Conservation (phyloP, 2,797 vertebrate genomes). For the Ceyx erithaca region DNA sequence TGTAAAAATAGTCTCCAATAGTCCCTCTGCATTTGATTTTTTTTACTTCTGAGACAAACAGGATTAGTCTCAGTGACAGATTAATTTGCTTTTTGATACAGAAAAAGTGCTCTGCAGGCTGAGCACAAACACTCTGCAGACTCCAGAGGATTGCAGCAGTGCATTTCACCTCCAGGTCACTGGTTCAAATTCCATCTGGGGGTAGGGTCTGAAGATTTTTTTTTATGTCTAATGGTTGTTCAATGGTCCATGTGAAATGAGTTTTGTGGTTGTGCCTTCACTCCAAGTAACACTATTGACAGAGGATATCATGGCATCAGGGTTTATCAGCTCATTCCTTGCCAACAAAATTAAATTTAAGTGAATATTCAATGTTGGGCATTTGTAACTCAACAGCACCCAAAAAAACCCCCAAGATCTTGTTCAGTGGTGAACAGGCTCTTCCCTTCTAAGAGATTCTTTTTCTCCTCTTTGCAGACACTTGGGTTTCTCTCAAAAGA, state of each 20-base stretch:
- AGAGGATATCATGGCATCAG: background rate
- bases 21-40: background rate
- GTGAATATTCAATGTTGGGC: background rate
- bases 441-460: background rate
- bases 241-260: background rate
- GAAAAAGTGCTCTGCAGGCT: background rate
- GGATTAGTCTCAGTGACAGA: constrained; percentile 19
- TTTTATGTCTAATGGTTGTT: background rate
- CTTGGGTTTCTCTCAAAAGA: background rate
- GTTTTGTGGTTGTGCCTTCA: background rate
- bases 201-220: background rate
- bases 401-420: background rate
- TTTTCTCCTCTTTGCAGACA: background rate
- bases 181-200: background rate
- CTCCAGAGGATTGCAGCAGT: background rate
- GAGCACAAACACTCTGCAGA: background rate
- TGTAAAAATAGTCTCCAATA: background rate
- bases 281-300: background rate
- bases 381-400: background rate
- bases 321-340: background rate
- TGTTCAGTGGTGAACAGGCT: background rate
- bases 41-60: background rate
- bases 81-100: constrained; percentile 18
- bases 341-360: background rate
- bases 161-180: background rate